Conservation (phyloP, 2,888 invertebrate species). For the Andrena flavipes region DNA sequence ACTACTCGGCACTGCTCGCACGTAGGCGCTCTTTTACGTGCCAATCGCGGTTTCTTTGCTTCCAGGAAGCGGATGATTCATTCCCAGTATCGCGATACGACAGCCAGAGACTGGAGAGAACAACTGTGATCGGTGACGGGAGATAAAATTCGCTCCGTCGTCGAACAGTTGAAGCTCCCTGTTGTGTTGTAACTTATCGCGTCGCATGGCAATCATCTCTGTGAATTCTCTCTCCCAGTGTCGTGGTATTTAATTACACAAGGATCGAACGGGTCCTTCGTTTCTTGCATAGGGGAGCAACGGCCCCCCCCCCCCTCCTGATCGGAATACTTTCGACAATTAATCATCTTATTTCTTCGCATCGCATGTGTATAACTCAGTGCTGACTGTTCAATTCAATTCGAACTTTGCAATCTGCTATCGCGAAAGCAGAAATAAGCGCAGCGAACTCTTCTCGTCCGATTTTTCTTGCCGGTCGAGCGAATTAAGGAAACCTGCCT, state of each 20-base stretch:
- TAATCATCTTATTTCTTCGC: not conserved
- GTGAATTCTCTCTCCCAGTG: conserved; percentile 21
- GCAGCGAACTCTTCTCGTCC: not conserved
- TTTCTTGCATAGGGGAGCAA: not conserved
- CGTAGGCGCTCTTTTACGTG: conserved; percentile 40
- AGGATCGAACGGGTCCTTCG: conserved; percentile 14
- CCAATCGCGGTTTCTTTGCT: conserved; percentile 56
- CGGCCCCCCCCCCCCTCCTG: not conserved
- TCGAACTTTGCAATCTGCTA: not conserved
- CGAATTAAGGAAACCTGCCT: conserved; percentile 5
- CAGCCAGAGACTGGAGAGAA: conserved; percentile 38
- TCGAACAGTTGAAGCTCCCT: conserved; percentile 31
- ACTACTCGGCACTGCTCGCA: not conserved
- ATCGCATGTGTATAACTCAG: conserved; percentile 5
- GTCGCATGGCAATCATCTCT: conserved; percentile 36
- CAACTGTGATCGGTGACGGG: conserved; percentile 45
- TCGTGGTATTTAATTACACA: conserved; percentile 23
- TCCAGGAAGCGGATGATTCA: conserved; percentile 74
- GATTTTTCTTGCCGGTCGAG: not conserved
- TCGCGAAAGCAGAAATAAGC: not conserved
- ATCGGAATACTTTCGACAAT: conserved; percentile 5
- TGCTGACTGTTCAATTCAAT: conserved; percentile 13
- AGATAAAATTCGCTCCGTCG: conserved; percentile 41
- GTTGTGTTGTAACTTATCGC: conserved; percentile 39
- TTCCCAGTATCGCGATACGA: conserved; percentile 67